phyloP scores from a whole-genome alignment of 2,888 invertebrate genomes.

The Tetramorium bicarinatum region DNA sequence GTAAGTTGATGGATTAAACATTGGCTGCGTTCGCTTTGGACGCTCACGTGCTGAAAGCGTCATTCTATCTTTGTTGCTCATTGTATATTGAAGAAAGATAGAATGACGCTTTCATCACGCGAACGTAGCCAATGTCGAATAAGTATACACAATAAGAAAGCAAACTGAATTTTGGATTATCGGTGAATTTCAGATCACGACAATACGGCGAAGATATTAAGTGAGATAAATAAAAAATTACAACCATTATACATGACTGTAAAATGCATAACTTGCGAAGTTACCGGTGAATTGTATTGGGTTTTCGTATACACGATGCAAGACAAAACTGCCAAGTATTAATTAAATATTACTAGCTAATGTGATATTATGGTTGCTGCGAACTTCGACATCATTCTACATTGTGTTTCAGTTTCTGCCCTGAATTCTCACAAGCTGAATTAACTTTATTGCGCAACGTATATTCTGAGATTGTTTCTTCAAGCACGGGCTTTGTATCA shows the following conservation, averaged over 20 bases:
- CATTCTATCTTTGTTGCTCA: too few species aligned
- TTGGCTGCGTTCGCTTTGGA: too few species aligned
- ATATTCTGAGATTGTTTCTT: slow-evolving; percentile 79
- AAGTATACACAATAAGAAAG: not conserved
- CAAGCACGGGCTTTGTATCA: slow-evolving; percentile 71
- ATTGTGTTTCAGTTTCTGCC: slow-evolving; percentile 72
- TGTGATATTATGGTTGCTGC: not conserved
- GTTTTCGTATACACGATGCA: slow-evolving; percentile 73
- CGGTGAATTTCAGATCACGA: slow-evolving; percentile 70
- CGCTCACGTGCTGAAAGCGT: too few species aligned
- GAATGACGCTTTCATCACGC: too few species aligned
- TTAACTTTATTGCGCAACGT: slow-evolving; percentile 77
- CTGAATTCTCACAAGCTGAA: slow-evolving; percentile 76
- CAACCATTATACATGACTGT: slow-evolving; percentile 78
- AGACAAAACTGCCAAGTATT: slow-evolving; percentile 75
- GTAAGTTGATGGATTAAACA: slow-evolving; percentile 10
- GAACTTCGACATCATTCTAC: not conserved
- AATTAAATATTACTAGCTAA: not conserved
- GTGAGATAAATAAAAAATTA: slow-evolving; percentile 78
- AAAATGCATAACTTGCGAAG: slow-evolving; percentile 78
- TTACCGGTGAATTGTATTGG: slow-evolving; percentile 82
- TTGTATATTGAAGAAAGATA: too few species aligned
- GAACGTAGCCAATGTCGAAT: not conserved
- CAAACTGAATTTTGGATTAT: not conserved
- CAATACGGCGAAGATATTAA: slow-evolving; percentile 60